Evolutionary conservation across 2,888 invertebrate species (phyloP).

Genomic region (Papilio demoleus): DNA sequence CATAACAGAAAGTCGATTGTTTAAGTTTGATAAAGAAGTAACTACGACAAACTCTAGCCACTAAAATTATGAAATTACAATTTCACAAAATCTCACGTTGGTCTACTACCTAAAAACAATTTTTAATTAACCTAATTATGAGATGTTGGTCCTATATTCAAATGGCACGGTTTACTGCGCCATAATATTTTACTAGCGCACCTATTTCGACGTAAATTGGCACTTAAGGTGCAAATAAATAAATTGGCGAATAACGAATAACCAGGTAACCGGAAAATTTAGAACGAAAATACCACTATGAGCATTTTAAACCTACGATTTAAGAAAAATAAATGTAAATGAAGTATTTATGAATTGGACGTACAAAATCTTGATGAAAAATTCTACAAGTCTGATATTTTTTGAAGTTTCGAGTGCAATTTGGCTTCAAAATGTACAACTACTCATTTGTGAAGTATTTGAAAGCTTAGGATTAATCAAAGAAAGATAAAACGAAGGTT

Average conservation of each 20-base stretch:
- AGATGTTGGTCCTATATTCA: background rate
- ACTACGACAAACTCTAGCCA: background rate
- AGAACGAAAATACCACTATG: background rate
- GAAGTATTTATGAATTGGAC: too few relatives aligned
- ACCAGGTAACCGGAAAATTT: slow-evolving; percentile 2
- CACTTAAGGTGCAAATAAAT: slow-evolving; percentile 19
- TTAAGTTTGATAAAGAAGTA: background rate
- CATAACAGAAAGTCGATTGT: slow-evolving; percentile 4
- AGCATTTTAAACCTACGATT: background rate
- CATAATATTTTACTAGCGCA: slow-evolving; percentile 25
- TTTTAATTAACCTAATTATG: slow-evolving; percentile 14
- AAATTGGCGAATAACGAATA: slow-evolving; percentile 16
- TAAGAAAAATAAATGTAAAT: too few relatives aligned
- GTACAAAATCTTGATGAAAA: too few relatives aligned
- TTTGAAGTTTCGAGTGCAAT: background rate
- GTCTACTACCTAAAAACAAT: background rate
- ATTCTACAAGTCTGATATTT: background rate
- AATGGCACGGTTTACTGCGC: slow-evolving; percentile 15
- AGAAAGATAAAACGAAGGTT: slow-evolving; percentile 12
- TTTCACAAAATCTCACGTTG: background rate
- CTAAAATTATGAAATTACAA: too few relatives aligned
- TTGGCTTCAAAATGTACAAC: slow-evolving; percentile 5
- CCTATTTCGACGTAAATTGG: slow-evolving; percentile 24
- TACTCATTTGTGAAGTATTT: slow-evolving; percentile 3
- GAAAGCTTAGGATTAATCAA: slow-evolving; percentile 19